A percentile compares a stretch with the other conserved stretches of the same genome.
Conservation (phyloP, 1,140 invertebrate species). For the Dendroctonus ponderosae region DNA sequence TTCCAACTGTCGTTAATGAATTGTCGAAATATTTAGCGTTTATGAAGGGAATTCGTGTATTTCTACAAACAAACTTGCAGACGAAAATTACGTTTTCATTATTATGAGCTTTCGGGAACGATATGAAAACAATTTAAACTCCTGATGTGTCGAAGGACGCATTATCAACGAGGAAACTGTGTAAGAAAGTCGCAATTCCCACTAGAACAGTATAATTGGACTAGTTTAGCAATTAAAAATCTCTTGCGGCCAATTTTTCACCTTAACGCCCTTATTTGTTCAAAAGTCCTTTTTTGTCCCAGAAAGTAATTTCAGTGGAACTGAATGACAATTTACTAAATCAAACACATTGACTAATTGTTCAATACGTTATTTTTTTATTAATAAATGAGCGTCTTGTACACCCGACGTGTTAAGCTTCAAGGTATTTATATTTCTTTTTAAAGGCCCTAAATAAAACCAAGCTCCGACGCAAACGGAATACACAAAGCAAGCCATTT, state of each 20-base stretch:
- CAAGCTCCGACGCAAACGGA: not conserved
- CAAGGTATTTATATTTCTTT: not conserved
- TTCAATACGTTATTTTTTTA: no score
- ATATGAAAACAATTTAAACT: no score
- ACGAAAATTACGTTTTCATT: not conserved
- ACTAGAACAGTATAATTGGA: slow-evolving; percentile 6
- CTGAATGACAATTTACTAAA: no score
- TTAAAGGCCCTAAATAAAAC: not conserved
- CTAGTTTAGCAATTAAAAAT: slow-evolving; percentile 17
- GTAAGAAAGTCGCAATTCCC: not conserved
- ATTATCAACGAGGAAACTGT: not conserved
- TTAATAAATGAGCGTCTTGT: not conserved
- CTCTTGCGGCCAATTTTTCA: slow-evolving; percentile 9
- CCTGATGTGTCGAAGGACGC: no score
- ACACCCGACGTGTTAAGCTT: not conserved
- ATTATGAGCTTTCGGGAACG: no score
- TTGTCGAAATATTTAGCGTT: slow-evolving; percentile 43
- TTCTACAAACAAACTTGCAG: no score
- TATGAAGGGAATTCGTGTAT: slow-evolving; percentile 41
- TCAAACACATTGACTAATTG: no score
- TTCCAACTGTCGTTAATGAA: slow-evolving; percentile 39
- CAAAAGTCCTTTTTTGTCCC: no score
- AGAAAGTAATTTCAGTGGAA: no score
- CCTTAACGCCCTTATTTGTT: not conserved
- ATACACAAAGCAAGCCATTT: not conserved